phyloP scores from a whole-genome alignment of 2,113 vertebrate species.

The Anarhynchus alexandrinus region DNA sequence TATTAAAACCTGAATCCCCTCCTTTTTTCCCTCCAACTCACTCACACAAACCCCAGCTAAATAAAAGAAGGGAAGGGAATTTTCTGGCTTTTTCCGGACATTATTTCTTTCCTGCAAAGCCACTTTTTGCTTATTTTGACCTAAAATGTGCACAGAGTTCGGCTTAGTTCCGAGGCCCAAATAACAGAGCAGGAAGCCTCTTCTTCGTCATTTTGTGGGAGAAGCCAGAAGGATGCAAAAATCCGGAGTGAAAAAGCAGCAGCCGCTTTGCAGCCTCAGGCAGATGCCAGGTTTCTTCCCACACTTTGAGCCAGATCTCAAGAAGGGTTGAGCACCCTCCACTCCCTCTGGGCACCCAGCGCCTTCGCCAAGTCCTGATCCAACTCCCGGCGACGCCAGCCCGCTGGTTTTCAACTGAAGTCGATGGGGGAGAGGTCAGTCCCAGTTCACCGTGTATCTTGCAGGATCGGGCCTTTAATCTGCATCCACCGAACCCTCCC shows the following conservation, averaged over 20 bases:
- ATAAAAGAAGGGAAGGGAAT: not conserved
- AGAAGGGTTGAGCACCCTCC: not conserved
- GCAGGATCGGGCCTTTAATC: not conserved
- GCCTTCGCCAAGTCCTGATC: not conserved
- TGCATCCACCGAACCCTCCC: not conserved
- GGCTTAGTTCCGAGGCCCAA: not conserved
- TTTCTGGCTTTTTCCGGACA: not conserved
- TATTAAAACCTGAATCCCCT: not conserved
- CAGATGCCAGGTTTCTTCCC: not conserved
- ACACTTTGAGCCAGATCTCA: not conserved
- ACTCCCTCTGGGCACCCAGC: not conserved
- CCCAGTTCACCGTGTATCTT: not conserved
- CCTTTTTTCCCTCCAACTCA: not conserved
- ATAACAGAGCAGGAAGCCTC: not conserved
- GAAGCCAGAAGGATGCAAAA: not conserved
- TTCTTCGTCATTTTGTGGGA: not conserved
- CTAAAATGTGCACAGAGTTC: not conserved
- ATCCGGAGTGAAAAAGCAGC: not conserved
- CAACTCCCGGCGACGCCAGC: rapidly evolving
- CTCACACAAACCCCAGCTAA: not conserved
- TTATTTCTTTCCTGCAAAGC: not conserved
- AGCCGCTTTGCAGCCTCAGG: not conserved
- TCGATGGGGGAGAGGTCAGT: not conserved
- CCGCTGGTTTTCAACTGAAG: not conserved
- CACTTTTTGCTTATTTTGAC: not conserved